Percentiles rank a stretch among this genome's conserved stretches.
These are phyloP conservation scores for Drosophila atripex DNA, from an alignment of 2,888 invertebrate genomes.

Conservation along the genomic window DNA sequence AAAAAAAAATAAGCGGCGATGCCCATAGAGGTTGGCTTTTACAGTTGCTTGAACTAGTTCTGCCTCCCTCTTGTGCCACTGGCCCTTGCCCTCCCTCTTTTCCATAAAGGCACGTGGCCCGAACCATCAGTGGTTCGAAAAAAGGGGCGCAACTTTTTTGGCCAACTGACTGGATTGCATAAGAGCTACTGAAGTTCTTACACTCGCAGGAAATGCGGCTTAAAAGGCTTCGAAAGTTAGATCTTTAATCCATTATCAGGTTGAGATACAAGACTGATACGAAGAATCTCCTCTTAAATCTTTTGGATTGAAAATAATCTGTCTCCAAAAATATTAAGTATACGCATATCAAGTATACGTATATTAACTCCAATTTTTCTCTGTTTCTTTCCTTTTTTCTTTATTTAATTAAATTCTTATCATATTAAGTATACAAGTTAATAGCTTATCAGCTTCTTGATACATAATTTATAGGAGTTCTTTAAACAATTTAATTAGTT, in stretches of 20 bases:
- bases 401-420: no score
- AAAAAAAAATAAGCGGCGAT: constrained; percentile 17
- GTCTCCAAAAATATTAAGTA: background rate
- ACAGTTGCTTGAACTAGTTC: constrained; percentile 79
- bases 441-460: no score
- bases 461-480: no score
- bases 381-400: no score
- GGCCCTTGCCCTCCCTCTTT: constrained; percentile 12
- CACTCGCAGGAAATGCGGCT: constrained; percentile 2
- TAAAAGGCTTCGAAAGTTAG: background rate
- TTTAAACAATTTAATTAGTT: no score
- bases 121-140: constrained; percentile 17
- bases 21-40: constrained; percentile 61
- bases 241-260: no score
- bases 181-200: constrained; percentile 45
- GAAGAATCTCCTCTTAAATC: no score
- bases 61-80: constrained; percentile 32
- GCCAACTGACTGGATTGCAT: constrained; percentile 59
- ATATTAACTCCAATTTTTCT: background rate
- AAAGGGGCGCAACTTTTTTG: constrained; percentile 63
- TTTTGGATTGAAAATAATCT: background rate
- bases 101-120: constrained; percentile 60
- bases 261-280: no score
- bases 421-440: no score
- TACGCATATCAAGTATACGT: background rate